Conservation (phyloP, 2,113 vertebrate species). For the Anthoscopus minutus region DNA sequence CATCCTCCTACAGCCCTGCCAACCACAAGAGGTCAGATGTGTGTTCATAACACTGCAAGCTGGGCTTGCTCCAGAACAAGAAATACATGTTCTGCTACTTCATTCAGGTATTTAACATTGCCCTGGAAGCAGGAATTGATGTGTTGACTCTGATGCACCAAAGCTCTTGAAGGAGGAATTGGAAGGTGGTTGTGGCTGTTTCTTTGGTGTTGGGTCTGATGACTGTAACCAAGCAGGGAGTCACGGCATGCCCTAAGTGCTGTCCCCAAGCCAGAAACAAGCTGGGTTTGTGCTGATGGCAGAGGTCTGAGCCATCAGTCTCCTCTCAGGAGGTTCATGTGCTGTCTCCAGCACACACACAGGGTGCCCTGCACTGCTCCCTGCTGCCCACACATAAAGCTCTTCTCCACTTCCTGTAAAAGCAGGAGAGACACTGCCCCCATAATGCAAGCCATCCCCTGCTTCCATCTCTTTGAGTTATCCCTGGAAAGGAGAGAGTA, state of each 20-base stretch:
- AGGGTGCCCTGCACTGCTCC: background rate
- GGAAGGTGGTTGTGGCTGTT: background rate
- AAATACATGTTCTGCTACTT: background rate
- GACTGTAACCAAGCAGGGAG: background rate
- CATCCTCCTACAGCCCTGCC: background rate
- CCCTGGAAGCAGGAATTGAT: background rate
- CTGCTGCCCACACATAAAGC: background rate
- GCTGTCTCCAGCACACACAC: rapidly evolving
- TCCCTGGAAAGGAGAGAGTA: background rate
- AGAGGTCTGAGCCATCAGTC: background rate
- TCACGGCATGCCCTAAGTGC: rapidly evolving
- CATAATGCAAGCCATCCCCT: background rate
- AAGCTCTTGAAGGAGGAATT: background rate
- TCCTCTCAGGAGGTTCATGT: background rate
- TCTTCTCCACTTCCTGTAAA: background rate
- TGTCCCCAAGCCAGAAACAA: background rate
- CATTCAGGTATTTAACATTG: background rate
- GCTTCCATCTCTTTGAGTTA: background rate
- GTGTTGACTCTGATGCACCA: background rate
- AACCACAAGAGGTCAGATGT: background rate
- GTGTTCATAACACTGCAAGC: rapidly evolving
- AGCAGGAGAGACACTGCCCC: background rate
- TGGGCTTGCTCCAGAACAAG: background rate
- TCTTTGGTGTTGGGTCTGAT: background rate
- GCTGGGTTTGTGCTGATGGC: background rate